These are phyloP conservation scores for Nyleta sp. DNA, from an alignment of 2,888 invertebrate genomes.

Conservation along the genomic window DNA sequence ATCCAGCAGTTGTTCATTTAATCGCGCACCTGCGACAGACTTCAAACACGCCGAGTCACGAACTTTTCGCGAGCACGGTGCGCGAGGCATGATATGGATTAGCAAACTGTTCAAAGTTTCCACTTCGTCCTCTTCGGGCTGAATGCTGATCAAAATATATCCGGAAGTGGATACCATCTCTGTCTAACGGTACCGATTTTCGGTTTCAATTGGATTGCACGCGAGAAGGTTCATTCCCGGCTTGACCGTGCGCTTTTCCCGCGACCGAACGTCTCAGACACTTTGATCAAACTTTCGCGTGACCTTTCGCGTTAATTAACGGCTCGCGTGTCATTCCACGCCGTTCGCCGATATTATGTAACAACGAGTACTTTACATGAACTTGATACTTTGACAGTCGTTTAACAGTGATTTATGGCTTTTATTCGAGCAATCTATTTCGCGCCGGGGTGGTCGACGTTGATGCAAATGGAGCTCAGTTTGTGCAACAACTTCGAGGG, in stretches of 20 bases:
- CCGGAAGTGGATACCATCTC: constrained; percentile 1
- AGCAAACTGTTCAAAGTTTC: constrained; percentile 55
- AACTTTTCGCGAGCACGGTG: constrained; percentile 51
- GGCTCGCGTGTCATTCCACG: constrained; percentile 42
- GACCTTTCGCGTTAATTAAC: constrained; percentile 52
- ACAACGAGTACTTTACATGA: constrained; percentile 33
- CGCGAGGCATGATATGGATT: no score
- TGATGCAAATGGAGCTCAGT: no score
- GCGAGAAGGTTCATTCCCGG: constrained; percentile 5
- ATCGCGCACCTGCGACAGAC: constrained; percentile 59
- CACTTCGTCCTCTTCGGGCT: no score
- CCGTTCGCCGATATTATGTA: constrained; percentile 33
- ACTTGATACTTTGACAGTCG: constrained; percentile 37
- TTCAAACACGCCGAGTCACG: constrained; percentile 57
- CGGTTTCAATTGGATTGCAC: constrained; percentile 27
- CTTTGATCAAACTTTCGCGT: constrained; percentile 44
- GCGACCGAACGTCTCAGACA: constrained; percentile 27
- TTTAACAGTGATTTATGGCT: constrained; percentile 20
- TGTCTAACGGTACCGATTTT: constrained; percentile 1
- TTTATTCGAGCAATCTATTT: background rate
- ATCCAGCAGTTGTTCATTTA: constrained; percentile 55
- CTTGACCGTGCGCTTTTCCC: no score
- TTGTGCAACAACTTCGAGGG: no score
- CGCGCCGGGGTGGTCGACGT: no score
- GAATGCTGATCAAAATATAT: constrained; percentile 43